Evolutionary conservation across 2,797 vertebrate species (phyloP).

Genomic region (Coreius guichenoti): DNA sequence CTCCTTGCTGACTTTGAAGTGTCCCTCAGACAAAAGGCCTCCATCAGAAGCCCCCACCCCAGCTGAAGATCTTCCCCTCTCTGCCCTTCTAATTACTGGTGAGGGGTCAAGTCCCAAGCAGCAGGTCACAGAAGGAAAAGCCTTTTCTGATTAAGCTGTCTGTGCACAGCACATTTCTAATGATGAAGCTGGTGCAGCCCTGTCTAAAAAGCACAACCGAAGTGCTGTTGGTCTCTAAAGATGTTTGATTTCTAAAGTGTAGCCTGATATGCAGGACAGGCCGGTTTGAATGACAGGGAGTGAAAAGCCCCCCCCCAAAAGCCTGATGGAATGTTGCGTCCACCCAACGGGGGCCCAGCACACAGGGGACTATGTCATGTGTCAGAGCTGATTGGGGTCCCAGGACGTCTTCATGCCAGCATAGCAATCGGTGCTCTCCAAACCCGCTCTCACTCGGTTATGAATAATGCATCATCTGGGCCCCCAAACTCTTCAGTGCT

Average conservation of each 20-base stretch:
- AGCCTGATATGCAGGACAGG: background rate
- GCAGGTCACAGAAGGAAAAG: background rate
- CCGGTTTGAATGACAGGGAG: background rate
- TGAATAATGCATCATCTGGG: slow-evolving; percentile 53
- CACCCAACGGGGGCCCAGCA: slow-evolving; percentile 8
- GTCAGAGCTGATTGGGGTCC: slow-evolving; percentile 60
- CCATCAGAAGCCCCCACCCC: slow-evolving; percentile 58
- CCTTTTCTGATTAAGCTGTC: background rate
- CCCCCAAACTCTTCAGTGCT: slow-evolving; percentile 54
- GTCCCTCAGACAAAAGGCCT: slow-evolving; percentile 61
- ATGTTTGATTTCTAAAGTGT: slow-evolving; percentile 15
- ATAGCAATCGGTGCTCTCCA: slow-evolving; percentile 61
- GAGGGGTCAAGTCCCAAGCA: slow-evolving; percentile 27
- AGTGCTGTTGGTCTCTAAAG: background rate
- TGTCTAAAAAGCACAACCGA: background rate
- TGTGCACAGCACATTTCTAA: background rate
- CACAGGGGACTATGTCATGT: slow-evolving; percentile 33
- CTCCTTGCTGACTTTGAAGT: slow-evolving; percentile 69
- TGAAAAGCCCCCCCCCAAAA: slow-evolving; percentile 13
- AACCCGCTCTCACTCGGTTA: slow-evolving; percentile 52
- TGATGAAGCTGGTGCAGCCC: background rate
- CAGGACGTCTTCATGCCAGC: slow-evolving; percentile 57
- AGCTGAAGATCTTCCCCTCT: slow-evolving; percentile 11
- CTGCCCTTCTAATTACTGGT: slow-evolving; percentile 44
- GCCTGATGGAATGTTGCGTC: slow-evolving; percentile 17